Conservation (phyloP, 92 coral and sea anemone species). For the Porites evermanni region DNA sequence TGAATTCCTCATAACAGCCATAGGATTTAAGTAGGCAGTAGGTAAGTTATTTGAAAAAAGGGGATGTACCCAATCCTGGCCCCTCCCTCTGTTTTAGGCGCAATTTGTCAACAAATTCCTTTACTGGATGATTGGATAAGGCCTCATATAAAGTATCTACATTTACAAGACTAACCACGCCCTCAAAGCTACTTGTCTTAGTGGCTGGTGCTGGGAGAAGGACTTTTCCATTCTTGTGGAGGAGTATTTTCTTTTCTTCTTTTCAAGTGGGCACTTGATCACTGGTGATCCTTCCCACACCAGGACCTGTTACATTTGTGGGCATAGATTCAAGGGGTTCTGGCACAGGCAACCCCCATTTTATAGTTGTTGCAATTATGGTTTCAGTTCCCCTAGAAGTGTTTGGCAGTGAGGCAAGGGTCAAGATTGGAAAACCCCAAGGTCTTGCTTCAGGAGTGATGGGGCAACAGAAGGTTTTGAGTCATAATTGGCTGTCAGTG, state of each 20-base stretch:
- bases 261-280: constrained; percentile 22
- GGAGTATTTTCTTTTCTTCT: constrained; percentile 17
- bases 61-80: background rate
- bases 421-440: no score
- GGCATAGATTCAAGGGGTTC: background rate
- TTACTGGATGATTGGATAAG: constrained; percentile 42
- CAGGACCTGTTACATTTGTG: no score
- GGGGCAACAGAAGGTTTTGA: no score
- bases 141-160: constrained; percentile 17
- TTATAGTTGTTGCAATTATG: no score
- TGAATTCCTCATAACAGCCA: background rate
- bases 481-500: no score
- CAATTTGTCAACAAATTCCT: background rate
- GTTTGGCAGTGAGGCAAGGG: no score
- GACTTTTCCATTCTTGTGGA: constrained; percentile 20
- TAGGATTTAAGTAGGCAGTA: background rate
- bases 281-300: constrained; percentile 15
- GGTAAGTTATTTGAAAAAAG: no score
- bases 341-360: constrained; percentile 3
- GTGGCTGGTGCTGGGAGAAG: constrained; percentile 24
- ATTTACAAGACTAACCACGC: constrained; percentile 30
- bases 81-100: background rate
- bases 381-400: no score
- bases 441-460: no score
- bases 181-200: constrained; percentile 14